Percentiles rank a stretch among this genome's conserved stretches.
Evolutionary conservation across 2,113 vertebrate genomes (phyloP).

Genomic region (Caranx melampygus): DNA sequence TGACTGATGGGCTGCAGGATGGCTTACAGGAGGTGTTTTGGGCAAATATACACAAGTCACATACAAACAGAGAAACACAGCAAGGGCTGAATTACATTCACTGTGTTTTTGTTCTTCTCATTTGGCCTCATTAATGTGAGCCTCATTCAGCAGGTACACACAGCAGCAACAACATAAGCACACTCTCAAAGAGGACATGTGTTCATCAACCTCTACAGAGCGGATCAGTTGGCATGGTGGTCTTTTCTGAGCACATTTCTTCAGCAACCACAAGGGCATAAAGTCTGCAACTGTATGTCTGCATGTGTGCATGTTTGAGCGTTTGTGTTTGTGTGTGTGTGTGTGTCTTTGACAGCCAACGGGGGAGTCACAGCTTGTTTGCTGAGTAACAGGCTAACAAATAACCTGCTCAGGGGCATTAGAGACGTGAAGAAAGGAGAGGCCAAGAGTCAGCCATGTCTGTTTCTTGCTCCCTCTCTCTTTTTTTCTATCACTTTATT

Average conservation of each 20-base stretch:
- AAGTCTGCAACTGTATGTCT: slow-evolving; percentile 13
- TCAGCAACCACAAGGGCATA: slow-evolving; percentile 15
- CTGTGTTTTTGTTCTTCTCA: slow-evolving; percentile 26
- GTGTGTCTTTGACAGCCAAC: slow-evolving; percentile 56
- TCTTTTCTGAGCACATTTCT: slow-evolving; percentile 42
- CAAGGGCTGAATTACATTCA: neutral
- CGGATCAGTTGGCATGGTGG: slow-evolving; percentile 47
- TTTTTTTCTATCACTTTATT: slow-evolving; percentile 9
- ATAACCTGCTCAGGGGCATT: slow-evolving; percentile 72
- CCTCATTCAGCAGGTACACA: slow-evolving; percentile 27
- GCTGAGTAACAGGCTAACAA: slow-evolving; percentile 74
- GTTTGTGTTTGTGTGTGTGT: slow-evolving; percentile 9
- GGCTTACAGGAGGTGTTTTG: slow-evolving; percentile 5
- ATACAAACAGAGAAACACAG: slow-evolving; percentile 4
- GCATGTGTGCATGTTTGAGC: slow-evolving; percentile 24
- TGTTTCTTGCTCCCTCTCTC: slow-evolving; percentile 9
- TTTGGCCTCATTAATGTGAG: slow-evolving; percentile 51
- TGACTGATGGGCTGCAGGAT: slow-evolving; percentile 44
- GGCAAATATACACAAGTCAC: slow-evolving; percentile 11
- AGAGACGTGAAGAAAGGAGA: slow-evolving; percentile 25
- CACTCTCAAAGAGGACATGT: slow-evolving; percentile 34
- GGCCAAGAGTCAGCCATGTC: slow-evolving; percentile 17
- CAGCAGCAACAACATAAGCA: neutral
- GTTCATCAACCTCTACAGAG: slow-evolving; percentile 18
- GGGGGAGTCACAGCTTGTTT: slow-evolving; percentile 66